A percentile compares a stretch with the other conserved stretches of the same genome.
phyloP scores from a whole-genome alignment of 2,797 vertebrate genomes.

The Diplodus sargus region DNA sequence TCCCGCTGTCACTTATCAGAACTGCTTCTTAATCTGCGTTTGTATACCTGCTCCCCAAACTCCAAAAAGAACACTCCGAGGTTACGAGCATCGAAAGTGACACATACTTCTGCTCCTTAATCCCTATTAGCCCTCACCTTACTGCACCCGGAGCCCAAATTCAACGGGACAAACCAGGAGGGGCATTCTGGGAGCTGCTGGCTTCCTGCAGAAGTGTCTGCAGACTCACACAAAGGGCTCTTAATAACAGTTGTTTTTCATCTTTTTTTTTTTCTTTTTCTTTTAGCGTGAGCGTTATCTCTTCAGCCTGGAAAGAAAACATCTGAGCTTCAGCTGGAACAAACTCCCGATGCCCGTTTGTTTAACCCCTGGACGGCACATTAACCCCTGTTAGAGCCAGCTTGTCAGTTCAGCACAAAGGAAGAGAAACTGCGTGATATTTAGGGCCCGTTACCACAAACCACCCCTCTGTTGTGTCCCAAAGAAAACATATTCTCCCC shows the following conservation, averaged over 20 bases:
- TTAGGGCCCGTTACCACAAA: conserved; percentile 61
- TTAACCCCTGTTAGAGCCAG: conserved; percentile 83
- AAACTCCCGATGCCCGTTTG: conserved; percentile 76
- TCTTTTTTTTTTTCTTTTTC: not conserved
- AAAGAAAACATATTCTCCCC: not conserved
- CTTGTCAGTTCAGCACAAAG: conserved; percentile 76
- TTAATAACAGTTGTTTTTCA: conserved; percentile 41
- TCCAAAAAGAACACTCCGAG: conserved; percentile 66
- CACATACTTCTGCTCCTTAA: conserved; percentile 79
- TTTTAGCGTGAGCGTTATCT: conserved; percentile 38
- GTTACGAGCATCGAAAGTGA: conserved; percentile 76
- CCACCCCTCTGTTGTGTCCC: not conserved
- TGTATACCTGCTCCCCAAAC: conserved; percentile 60
- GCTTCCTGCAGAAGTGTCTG: conserved; percentile 51
- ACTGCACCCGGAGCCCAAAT: conserved; percentile 60
- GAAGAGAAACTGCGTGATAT: conserved; percentile 51
- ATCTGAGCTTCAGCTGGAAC: conserved; percentile 25
- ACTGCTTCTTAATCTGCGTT: conserved; percentile 58
- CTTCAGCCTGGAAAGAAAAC: conserved; percentile 10
- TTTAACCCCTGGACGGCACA: conserved; percentile 82
- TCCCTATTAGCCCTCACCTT: conserved; percentile 76
- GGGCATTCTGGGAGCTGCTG: conserved; percentile 67
- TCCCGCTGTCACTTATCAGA: conserved; percentile 55
- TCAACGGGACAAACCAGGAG: conserved; percentile 60
- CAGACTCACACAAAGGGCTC: conserved; percentile 24